phyloP scores from a whole-genome alignment of 2,113 vertebrate genomes.

The Geococcyx californianus region DNA sequence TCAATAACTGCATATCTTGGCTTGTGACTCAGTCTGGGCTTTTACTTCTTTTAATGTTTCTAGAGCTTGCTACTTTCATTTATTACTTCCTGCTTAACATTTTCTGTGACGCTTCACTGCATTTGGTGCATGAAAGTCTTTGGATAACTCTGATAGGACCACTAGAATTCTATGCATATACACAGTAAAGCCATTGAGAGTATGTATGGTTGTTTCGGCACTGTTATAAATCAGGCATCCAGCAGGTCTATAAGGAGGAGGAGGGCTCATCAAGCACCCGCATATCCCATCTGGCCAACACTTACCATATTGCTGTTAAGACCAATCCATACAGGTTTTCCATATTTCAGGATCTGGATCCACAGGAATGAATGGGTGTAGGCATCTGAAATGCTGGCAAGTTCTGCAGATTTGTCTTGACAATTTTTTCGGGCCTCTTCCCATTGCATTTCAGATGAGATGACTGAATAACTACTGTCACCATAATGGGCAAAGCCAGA shows the following conservation, averaged over 20 bases:
- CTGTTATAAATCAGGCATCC: not conserved
- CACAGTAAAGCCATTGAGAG: not conserved
- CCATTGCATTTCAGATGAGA: constrained; percentile 83
- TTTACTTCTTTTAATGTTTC: not conserved
- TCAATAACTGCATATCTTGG: not conserved
- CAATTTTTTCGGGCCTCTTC: constrained; percentile 85
- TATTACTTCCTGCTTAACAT: not conserved
- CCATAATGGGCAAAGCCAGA: constrained; percentile 71
- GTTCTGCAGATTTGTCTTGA: constrained; percentile 80
- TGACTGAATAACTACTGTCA: constrained; percentile 80
- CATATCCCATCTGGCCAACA: not conserved
- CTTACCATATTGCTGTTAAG: constrained; percentile 85
- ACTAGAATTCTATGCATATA: not conserved
- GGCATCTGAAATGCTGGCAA: constrained; percentile 79
- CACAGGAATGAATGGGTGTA: constrained; percentile 74
- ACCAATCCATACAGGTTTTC: constrained; percentile 83
- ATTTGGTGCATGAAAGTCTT: not conserved
- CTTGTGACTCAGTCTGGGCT: not conserved
- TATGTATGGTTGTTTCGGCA: not conserved
- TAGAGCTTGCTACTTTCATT: not conserved
- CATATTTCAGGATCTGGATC: constrained; percentile 71
- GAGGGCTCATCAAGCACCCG: not conserved
- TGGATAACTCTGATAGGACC: not conserved
- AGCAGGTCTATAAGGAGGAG: not conserved
- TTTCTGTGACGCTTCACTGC: not conserved